Base-by-base conservation (phyloP, 2,797 vertebrate genomes). In the Esox lucius region DNA sequence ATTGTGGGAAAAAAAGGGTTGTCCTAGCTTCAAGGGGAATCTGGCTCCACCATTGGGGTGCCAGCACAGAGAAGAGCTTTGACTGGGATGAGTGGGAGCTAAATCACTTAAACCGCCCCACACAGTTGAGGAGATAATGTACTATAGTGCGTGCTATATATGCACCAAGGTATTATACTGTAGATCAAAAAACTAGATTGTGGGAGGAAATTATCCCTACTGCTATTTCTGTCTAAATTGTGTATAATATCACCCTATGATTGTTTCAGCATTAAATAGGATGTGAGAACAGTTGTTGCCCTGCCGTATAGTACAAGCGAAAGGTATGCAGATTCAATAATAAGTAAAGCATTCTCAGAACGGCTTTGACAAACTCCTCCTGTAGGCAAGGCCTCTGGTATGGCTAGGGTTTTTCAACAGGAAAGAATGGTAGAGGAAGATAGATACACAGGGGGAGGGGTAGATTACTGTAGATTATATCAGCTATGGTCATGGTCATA, bases 381-480 rank as follows among this genome's bases (percentile, higher is more conserved):
- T 72, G 73, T 71, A 70, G 77, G 75, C 78, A 80, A 72, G 80
- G 74, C 84, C 79, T 85, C 69, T 78, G 84, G 85, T 84, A 86
- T 88, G 77, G 65, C 71, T 39, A 70, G 83, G 86, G 87, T 91
- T 90, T 83, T 85, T 90, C 86, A 83, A 82, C 71, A 24, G 49
- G 78, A 86, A 86, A 91, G 90, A 81, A 77, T 71, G 31, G 79
- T 22, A 33, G 73, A 68, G 17, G n/a, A 3, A 1, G 56, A 22
- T 22, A 24, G 56, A 56, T 42, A 6, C 9, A 12, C 42, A 74
- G 70, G 75, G 70, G 71, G 72, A 76, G 64, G 74, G 78, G 85
- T 84, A 80, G 93, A 94, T 93, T 93, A 94, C 85, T 70, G 73
- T 90, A 94, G 94, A 91, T 92, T 91, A 93, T 90, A 89, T 93